A percentile compares a stretch with the other conserved stretches of the same genome.
These are phyloP conservation scores for Melanotaenia pygmaea DNA, from an alignment of 2,797 vertebrate genomes.

Conservation along the genomic window DNA sequence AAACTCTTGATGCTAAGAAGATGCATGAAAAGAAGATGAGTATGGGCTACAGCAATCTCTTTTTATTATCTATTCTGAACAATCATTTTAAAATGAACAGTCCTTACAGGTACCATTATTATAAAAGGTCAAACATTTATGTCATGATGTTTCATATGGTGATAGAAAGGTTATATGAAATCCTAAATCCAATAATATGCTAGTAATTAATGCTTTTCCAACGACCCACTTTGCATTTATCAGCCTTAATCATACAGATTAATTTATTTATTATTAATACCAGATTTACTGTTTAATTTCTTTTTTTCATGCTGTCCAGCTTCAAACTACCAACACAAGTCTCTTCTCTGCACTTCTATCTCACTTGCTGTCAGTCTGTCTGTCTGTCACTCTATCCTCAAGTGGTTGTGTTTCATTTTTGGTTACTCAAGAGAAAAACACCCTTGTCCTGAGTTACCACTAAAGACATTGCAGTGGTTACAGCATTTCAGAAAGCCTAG, in stretches of 20 bases:
- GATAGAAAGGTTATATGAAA: slow-evolving; percentile 82
- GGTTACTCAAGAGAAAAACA: slow-evolving; percentile 73
- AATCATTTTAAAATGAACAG: slow-evolving; percentile 81
- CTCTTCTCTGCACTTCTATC: slow-evolving; percentile 36
- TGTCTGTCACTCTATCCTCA: slow-evolving; percentile 39
- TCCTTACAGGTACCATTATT: slow-evolving; percentile 74
- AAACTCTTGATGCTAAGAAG: slow-evolving; percentile 22
- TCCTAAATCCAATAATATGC: slow-evolving; percentile 82
- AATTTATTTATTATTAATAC: slow-evolving; percentile 70
- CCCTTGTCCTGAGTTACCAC: slow-evolving; percentile 76
- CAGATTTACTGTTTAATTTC: slow-evolving; percentile 55
- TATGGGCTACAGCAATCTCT: slow-evolving; percentile 78
- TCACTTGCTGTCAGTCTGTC: slow-evolving; percentile 33
- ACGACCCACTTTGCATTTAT: slow-evolving; percentile 69
- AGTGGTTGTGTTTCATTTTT: slow-evolving; percentile 77
- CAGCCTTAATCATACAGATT: slow-evolving; percentile 72
- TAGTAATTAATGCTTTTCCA: slow-evolving; percentile 77
- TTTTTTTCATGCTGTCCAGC: slow-evolving; percentile 53
- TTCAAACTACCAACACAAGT: slow-evolving; percentile 43
- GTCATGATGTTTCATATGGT: slow-evolving; percentile 72
- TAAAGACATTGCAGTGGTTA: slow-evolving; percentile 68
- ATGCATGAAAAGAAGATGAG: slow-evolving; percentile 61
- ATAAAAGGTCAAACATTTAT: slow-evolving; percentile 78
- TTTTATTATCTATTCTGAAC: slow-evolving; percentile 84
- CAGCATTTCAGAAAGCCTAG: slow-evolving; percentile 70